Evolutionary conservation across 2,888 invertebrate genomes (phyloP), one percentile per base, ranked within the genome.

Genomic region (Macrostomum cliftonense): DNA sequence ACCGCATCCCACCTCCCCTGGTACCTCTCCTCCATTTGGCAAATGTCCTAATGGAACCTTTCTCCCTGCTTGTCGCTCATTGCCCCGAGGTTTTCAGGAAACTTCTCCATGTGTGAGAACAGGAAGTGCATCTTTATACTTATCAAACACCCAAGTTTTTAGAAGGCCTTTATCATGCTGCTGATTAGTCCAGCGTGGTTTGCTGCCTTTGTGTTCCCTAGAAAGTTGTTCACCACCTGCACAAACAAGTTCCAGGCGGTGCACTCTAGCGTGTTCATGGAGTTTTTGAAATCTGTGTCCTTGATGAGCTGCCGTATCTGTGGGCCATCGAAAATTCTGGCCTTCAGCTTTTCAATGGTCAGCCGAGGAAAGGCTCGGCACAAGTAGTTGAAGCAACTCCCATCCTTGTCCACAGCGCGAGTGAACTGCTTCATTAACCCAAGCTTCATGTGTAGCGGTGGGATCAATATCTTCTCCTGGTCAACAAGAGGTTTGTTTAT

Each of bases 1-100:
- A 53, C 55, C 37, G 52, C 42, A 53, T 58, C 55, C 58, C 59
- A 61, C 47, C 51, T 53, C 37, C 61, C 61, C 55, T 65, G 62
- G 52, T 64, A 63, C 12, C 61, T 55, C 37, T 54, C 53, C 54
- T 67, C 63, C 54, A 63, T 63, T 16, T 53, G 53, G 38, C 53
- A 56, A 37, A 65, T 59, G 47, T 67, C 65, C 51, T 65, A 65
- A 53, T 67, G 66, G 50, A 67, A 68, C 19, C 65, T 53, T 57
- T 67, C 64, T 21, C 62, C 60, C 37, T 67, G 66, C 50, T 66
- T 62, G 49, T 65, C 63, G 52, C 63, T 63, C 28, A 59, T 55
- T 48, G 54, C 60, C 45, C 62, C 63, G 40, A 61, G 54, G 57
- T 67, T 69, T 55, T 62, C 56, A 13, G 63, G 63, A 56, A 68